These are phyloP conservation scores for Ciona savignyi DNA, from an alignment of 23 tunicate genomes.

Conservation along the genomic window DNA sequence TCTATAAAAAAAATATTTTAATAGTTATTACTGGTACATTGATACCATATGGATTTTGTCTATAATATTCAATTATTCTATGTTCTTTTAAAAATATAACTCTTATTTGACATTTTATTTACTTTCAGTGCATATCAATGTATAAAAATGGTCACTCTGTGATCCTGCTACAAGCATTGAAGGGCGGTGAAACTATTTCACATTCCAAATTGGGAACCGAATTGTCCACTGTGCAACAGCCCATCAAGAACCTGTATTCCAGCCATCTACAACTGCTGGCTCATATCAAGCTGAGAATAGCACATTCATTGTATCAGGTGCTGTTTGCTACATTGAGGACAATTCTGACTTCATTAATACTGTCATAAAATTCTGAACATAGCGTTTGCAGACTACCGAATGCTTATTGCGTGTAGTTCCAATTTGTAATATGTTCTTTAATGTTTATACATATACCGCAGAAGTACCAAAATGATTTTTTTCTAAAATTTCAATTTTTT, in stretches of 20 bases:
- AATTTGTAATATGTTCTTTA: background rate
- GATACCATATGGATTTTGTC: no score
- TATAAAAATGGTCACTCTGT: conserved; percentile 60
- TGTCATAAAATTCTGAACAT: no score
- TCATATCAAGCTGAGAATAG: conserved; percentile 71
- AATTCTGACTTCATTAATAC: no score
- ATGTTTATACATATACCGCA: no score
- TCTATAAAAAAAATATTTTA: no score
- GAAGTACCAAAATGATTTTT: no score
- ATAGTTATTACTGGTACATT: no score
- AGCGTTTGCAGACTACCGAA: background rate
- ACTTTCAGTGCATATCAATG: conserved; percentile 23
- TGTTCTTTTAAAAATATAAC: no score
- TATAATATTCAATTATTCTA: no score
- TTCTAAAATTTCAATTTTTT: no score
- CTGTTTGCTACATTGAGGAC: no score
- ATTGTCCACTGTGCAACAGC: conserved; percentile 28
- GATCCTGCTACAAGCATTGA: conserved; percentile 51
- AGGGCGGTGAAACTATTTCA: conserved; percentile 60
- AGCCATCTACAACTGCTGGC: conserved; percentile 36
- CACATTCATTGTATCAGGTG: conserved; percentile 44
- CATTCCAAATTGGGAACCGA: conserved; percentile 31
- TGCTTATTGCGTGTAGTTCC: background rate
- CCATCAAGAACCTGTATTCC: conserved; percentile 39
- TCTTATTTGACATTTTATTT: conserved; percentile 33